Conservation (phyloP, 2,888 invertebrate species). For the Thyatira batis region DNA sequence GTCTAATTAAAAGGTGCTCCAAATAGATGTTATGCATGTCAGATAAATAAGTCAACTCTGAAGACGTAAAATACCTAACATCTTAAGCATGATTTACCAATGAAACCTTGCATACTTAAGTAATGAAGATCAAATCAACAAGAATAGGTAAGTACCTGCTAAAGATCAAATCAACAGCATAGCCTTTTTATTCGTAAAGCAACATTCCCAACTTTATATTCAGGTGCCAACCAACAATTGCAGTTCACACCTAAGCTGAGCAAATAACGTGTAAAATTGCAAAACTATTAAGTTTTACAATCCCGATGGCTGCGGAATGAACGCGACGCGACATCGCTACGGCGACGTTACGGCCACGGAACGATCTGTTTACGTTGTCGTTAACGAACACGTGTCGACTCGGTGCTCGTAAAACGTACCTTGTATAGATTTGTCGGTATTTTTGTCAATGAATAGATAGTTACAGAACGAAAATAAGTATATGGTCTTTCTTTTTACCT, state of each 20-base stretch:
- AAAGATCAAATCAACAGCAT: too few relatives aligned
- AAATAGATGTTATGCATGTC: too few relatives aligned
- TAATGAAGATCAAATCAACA: too few relatives aligned
- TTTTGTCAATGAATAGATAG: conserved; percentile 10
- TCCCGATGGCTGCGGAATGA: conserved; percentile 16
- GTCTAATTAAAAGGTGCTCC: too few relatives aligned
- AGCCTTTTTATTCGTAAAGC: too few relatives aligned
- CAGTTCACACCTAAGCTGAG: conserved; percentile 13
- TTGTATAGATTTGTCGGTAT: conserved; percentile 31
- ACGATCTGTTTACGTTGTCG: conserved; percentile 49
- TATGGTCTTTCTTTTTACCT: too few relatives aligned
- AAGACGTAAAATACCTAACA: too few relatives aligned
- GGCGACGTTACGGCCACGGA: conserved; percentile 34
- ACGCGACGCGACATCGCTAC: neutral
- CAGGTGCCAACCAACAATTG: conserved; percentile 1
- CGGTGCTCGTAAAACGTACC: conserved; percentile 41
- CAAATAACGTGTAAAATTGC: conserved; percentile 27
- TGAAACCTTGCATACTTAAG: too few relatives aligned
- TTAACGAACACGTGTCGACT: conserved; percentile 48
- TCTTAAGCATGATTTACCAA: too few relatives aligned
- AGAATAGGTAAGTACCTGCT: too few relatives aligned
- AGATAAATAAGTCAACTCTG: too few relatives aligned
- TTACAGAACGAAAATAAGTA: neutral
- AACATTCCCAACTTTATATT: neutral
- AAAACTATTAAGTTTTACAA: conserved; percentile 36